Percentiles rank a stretch among this genome's conserved stretches.
These are phyloP conservation scores for Bimastos eiseni DNA, from an alignment of 2,888 invertebrate genomes.

Conservation along the genomic window DNA sequence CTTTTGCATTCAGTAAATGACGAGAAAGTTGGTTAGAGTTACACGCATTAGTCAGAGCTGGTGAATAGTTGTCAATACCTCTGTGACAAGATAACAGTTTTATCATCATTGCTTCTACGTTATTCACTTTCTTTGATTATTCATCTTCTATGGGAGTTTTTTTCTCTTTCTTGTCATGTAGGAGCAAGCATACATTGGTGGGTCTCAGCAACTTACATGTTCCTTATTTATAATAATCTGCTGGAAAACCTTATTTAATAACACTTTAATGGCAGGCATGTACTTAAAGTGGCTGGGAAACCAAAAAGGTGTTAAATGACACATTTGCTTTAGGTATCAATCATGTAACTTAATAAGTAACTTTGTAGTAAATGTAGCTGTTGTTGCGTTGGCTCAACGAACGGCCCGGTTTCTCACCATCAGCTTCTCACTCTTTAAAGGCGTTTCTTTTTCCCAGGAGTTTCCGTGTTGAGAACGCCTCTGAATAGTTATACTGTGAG, in stretches of 20 bases:
- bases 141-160: not conserved
- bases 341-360: too few relatives aligned
- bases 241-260: not conserved
- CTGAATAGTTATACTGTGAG: too few relatives aligned
- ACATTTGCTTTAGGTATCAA: not conserved
- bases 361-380: too few relatives aligned
- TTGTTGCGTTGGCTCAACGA: too few relatives aligned
- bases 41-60: not conserved
- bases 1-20: not conserved
- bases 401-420: too few relatives aligned
- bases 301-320: not conserved
- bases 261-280: too few relatives aligned
- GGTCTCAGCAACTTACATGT: too few relatives aligned
- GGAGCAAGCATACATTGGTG: not conserved
- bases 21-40: not conserved
- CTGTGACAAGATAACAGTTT: not conserved
- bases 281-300: too few relatives aligned
- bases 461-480: too few relatives aligned
- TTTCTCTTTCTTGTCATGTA: not conserved
- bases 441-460: too few relatives aligned
- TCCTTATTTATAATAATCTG: not conserved
- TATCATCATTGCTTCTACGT: not conserved
- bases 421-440: too few relatives aligned
- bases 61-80: not conserved
- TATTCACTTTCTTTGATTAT: not conserved